Conservation (phyloP, 1,140 invertebrate genomes). For the Epicauta chinensis region DNA sequence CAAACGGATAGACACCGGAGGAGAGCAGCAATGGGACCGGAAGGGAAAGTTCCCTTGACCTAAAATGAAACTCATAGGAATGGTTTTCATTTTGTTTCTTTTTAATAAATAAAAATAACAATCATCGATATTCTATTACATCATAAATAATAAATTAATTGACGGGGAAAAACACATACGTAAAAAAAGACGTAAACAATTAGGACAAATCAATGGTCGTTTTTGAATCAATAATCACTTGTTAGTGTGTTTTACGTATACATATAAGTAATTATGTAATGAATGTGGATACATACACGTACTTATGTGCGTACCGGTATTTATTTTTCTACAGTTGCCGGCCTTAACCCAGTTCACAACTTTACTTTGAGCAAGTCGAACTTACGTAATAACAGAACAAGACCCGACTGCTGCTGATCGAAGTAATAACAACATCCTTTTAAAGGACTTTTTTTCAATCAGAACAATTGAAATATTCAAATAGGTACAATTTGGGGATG, state of each 20-base stretch:
- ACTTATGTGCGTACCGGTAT: constrained; percentile 17
- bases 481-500: too few species aligned
- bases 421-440: constrained; percentile 37
- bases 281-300: background rate
- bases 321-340: constrained; percentile 25
- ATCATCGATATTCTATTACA: too few species aligned
- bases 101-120: too few species aligned
- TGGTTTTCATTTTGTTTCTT: too few species aligned
- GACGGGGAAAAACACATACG: too few species aligned
- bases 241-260: background rate
- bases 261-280: constrained; percentile 17
- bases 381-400: constrained; percentile 29
- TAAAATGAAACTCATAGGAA: constrained; percentile 22
- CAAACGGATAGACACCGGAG: too few species aligned
- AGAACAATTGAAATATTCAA: too few species aligned
- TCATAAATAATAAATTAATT: background rate
- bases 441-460: too few species aligned
- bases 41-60: constrained; percentile 39
- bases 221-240: constrained; percentile 4
- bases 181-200: background rate
- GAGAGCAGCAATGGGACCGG: constrained; percentile 18
- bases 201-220: constrained; percentile 15
- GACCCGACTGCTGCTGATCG: too few species aligned
- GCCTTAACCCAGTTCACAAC: constrained; percentile 25
- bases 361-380: constrained; percentile 23